Conservation (phyloP, 2,797 vertebrate genomes). For the Carapus acus region DNA sequence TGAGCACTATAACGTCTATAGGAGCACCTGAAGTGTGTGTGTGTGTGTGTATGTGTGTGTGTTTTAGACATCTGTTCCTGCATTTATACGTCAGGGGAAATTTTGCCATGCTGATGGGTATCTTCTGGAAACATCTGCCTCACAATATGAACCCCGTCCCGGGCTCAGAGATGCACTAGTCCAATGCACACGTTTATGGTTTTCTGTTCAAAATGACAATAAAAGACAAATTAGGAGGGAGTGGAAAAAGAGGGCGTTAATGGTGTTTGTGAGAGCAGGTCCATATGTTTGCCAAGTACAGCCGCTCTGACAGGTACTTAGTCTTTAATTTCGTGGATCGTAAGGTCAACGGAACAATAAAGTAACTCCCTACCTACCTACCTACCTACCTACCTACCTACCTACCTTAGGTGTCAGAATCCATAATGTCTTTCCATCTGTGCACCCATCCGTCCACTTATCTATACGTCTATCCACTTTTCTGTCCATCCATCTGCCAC, state of each 20-base stretch:
- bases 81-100: conserved; percentile 49
- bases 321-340: no score
- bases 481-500: no score
- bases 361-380: no score
- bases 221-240: no score
- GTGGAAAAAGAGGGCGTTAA: no score
- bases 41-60: conserved; percentile 2
- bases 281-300: conserved; percentile 7
- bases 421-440: no score
- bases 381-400: no score
- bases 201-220: no score
- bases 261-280: conserved; percentile 18
- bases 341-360: conserved; percentile 7
- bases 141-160: conserved; percentile 43
- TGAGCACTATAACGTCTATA: conserved; percentile 1
- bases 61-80: conserved; percentile 56
- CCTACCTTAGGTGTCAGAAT: no score
- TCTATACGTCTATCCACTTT: no score
- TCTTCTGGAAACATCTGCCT: conserved; percentile 57
- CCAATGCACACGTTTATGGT: conserved; percentile 38
- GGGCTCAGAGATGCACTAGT: conserved; percentile 47
- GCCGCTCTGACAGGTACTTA: conserved; percentile 27
- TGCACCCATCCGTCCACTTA: no score
- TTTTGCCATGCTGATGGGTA: conserved; percentile 47
- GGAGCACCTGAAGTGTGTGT: conserved; percentile 9